Evolutionary conservation across 1,140 invertebrate genomes (phyloP), one percentile per base, ranked within the genome.

Genomic region (Aphidius ervi): DNA sequence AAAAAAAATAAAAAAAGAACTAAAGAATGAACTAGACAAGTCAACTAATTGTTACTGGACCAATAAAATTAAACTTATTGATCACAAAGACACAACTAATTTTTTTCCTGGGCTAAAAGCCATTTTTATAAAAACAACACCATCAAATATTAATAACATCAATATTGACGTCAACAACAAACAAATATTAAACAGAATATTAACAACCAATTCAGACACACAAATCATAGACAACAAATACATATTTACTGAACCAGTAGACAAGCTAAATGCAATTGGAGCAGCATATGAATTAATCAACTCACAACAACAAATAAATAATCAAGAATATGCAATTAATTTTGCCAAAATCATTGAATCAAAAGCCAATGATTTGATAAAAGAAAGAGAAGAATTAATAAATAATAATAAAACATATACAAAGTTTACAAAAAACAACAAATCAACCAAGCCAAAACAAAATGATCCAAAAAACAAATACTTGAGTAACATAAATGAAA

Each of bases 381-480:
- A 50, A 4, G 1, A 59, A 48, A 9, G 59, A 48, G 42, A 0
- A 5, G 47, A 46, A 1, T 5, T n/a, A 0, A 20, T 40, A 42
- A 46, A 52, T 39, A 46, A 43, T 10, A 62, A 47, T 3, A 23
- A 47, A 37, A 47, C 39, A 48, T 46, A 54, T 43, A 39, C 1
- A n/a, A 58, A 42, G 58, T 64, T 56, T 23, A 47, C 16, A 7
- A 46, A 50, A 9, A 20, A 45, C 9, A 65, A 64, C 65, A 69
- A 62, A 47, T 45, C 63, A 20, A 37, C 53, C 10, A 65, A 61
- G n/a, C n/a, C 59, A 9, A 10, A 10, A 23, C 7, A 40, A 47
- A 40, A 56, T 43, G 16, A 49, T 16, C n/a, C 54, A 56, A 46
- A 54, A 10, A 45, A 20, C 6, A 4, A 10, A 37, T 54, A 40